Base-by-base conservation (phyloP, 2,113 vertebrate genomes). In the Panthera tigris region DNA sequence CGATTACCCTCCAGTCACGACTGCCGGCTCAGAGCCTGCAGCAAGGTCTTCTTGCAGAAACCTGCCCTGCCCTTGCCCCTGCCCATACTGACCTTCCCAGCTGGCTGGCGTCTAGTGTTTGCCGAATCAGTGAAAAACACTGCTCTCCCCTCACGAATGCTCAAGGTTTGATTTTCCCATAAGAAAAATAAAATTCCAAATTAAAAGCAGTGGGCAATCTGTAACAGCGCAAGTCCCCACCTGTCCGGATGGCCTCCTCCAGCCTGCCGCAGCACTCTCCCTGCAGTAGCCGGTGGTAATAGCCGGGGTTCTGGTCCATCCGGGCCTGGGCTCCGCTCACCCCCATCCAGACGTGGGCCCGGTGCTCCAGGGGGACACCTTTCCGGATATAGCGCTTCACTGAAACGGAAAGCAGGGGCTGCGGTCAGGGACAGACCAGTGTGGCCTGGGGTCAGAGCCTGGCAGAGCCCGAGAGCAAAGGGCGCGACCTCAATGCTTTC, bases 321-420 rank as follows among this genome's bases (percentile, higher is more conserved):
- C 95, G 99, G 55, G 99, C 98, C 98, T 99, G 99, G 3, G 99
- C 99, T 2, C 99, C 99, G 3, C 99, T 99, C 48, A 99, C 98
- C 5, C 98, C 98, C 99, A 99, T 99, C 99, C 99, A 99, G 88
- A 99, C 98, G 15, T 98, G 98, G 31, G 99, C 98, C 0, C 99
- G 99, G 95, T 99, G 99, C 97, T 99, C 99, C 48, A 98, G 99
- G 0, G 99, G 99, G 48, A 99, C 98, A 3, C 99, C 99, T 97
- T 99, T 99, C 83, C 99, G 99, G 91, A 99, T 99, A 1, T 99
- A 99, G 92, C 99, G 99, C 97, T 99, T 99, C 97, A 99, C 99
- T 99, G 98, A 18, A 82, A 88, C 7, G 23, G 31, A 71, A 36
- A 82, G 10, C 66, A 41, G 5, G 25, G 48, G 48, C 25, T 0